These are phyloP conservation scores for Heliconius melpomene DNA, from an alignment of 1,140 invertebrate species.

Conservation along the genomic window DNA sequence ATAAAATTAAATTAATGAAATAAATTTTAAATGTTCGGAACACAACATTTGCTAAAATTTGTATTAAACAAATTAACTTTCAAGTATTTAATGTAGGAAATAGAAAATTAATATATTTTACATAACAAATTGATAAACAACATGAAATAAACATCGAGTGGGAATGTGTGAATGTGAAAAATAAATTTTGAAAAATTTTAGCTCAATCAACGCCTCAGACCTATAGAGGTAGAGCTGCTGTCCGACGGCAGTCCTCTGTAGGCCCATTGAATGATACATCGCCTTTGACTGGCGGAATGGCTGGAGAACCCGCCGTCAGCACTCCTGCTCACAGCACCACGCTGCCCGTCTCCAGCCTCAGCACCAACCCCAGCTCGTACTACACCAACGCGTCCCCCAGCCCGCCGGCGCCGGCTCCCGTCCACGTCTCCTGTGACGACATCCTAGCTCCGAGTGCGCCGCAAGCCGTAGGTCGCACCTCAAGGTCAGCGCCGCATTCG, in stretches of 20 bases:
- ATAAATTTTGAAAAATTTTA: constrained; percentile 45
- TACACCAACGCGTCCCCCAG: constrained; percentile 74
- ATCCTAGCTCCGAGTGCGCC: constrained; percentile 63
- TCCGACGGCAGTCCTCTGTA: constrained; percentile 83
- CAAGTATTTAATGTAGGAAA: background rate
- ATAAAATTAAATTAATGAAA: background rate
- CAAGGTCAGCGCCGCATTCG: constrained; percentile 75
- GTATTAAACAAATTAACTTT: background rate
- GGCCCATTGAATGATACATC: constrained; percentile 80
- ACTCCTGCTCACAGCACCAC: constrained; percentile 73
- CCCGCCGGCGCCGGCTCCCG: constrained; percentile 64
- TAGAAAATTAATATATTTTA: background rate
- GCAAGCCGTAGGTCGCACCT: constrained; percentile 60
- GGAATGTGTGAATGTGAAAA: constrained; percentile 1
- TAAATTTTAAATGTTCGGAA: background rate
- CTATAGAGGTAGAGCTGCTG: constrained; percentile 78
- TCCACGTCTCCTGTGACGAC: constrained; percentile 73
- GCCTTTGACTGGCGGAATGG: constrained; percentile 69
- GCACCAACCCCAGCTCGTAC: constrained; percentile 73
- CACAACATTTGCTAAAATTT: background rate
- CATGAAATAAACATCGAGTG: background rate
- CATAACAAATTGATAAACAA: background rate
- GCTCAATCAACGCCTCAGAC: constrained; percentile 83
- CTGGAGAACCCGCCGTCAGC: constrained; percentile 67
- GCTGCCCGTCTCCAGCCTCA: constrained; percentile 71